Evolutionary conservation across 2,113 vertebrate species (phyloP).

Genomic region (Damaliscus lunatus): DNA sequence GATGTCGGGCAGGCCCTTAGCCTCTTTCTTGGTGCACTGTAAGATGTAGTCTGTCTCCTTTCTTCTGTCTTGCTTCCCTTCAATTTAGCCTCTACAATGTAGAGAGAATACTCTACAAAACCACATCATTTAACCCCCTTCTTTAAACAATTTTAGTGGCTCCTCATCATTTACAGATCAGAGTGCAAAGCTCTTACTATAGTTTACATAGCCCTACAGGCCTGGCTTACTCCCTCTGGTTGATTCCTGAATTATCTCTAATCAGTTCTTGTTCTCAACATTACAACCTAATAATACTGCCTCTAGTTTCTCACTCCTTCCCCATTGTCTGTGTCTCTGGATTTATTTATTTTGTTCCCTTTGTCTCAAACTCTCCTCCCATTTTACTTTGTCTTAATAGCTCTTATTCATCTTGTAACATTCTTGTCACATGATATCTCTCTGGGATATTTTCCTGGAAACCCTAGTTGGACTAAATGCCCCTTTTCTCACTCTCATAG

Average conservation of each 20-base stretch:
- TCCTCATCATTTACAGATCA: background rate
- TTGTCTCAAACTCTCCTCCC: background rate
- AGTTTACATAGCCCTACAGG: background rate
- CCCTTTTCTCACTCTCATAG: background rate
- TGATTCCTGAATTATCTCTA: background rate
- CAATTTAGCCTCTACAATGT: background rate
- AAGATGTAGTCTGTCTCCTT: background rate
- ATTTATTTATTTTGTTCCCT: background rate
- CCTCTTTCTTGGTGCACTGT: background rate
- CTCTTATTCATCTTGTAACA: background rate
- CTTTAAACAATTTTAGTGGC: background rate
- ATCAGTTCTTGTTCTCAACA: background rate
- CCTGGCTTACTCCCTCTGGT: background rate
- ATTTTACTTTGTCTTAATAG: background rate
- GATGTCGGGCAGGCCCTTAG: background rate
- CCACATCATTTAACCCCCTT: background rate
- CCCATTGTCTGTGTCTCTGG: background rate
- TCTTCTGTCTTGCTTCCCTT: background rate
- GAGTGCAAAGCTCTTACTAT: background rate
- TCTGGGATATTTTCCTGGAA: background rate
- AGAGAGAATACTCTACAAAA: background rate
- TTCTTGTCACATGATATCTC: background rate
- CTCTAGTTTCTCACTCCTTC: background rate
- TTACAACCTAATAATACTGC: background rate
- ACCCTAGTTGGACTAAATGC: background rate